These are phyloP conservation scores for Calephelis virginiensis DNA, from an alignment of 1,140 invertebrate genomes.

Conservation along the genomic window DNA sequence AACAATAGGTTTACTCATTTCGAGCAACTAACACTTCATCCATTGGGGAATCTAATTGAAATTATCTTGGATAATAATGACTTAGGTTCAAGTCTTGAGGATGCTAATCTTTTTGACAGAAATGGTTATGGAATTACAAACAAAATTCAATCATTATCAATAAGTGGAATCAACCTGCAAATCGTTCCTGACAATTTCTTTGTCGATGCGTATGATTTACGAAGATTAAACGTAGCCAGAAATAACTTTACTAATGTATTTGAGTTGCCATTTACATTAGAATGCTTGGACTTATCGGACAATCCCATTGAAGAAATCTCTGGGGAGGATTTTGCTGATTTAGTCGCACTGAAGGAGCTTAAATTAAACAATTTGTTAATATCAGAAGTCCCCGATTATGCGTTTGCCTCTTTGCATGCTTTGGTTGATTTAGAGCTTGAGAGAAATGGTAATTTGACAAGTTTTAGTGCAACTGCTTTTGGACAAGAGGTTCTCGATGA, in stretches of 20 bases:
- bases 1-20: constrained; percentile 75
- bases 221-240: constrained; percentile 52
- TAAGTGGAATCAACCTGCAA: constrained; percentile 54
- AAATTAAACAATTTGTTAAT: constrained; percentile 67
- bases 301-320: constrained; percentile 60
- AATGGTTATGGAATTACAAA: constrained; percentile 57
- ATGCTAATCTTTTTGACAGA: constrained; percentile 55
- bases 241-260: constrained; percentile 61
- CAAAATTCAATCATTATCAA: constrained; percentile 56
- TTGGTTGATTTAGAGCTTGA: constrained; percentile 58
- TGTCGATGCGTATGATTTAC: constrained; percentile 60
- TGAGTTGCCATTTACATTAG: constrained; percentile 63
- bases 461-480: constrained; percentile 57
- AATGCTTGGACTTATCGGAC: constrained; percentile 69
- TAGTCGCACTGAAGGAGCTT: constrained; percentile 55
- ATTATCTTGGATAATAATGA: constrained; percentile 71
- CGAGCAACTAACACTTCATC: constrained; percentile 62
- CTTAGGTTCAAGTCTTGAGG: constrained; percentile 48
- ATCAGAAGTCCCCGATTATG: constrained; percentile 49
- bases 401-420: constrained; percentile 51
- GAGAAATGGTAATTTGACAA: constrained; percentile 60
- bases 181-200: constrained; percentile 63
- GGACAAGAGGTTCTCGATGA: constrained; percentile 59
- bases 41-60: constrained; percentile 63
- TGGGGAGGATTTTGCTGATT: constrained; percentile 55